phyloP scores from a whole-genome alignment of 1,140 invertebrate species.

The Bombus ignitus region DNA sequence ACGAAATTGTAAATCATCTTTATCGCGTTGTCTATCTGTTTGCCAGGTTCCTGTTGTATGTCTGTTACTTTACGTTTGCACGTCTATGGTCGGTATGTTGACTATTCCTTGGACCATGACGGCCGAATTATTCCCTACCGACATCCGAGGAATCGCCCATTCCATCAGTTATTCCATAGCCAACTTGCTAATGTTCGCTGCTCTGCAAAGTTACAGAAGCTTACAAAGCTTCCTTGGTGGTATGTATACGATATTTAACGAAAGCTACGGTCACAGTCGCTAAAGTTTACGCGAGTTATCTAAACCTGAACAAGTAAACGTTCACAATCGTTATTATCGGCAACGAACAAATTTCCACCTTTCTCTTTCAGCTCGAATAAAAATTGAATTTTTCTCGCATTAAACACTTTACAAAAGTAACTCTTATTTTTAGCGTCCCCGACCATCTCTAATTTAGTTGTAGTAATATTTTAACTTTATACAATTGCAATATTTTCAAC shows the following conservation, averaged over 20 bases:
- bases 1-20: background rate
- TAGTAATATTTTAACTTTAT: too few species aligned
- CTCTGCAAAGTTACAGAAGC: constrained; percentile 82
- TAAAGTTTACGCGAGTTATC: background rate
- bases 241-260: constrained; percentile 15
- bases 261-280: background rate
- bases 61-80: constrained; percentile 83
- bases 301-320: too few species aligned
- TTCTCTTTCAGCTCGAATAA: too few species aligned
- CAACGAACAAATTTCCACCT: too few species aligned
- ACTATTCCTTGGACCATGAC: constrained; percentile 86
- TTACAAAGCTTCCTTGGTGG: constrained; percentile 81
- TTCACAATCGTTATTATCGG: too few species aligned
- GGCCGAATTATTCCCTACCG: constrained; percentile 85
- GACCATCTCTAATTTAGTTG: too few species aligned
- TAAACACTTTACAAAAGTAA: too few species aligned
- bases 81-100: constrained; percentile 84
- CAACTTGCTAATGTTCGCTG: constrained; percentile 83
- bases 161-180: constrained; percentile 83
- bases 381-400: too few species aligned
- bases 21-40: background rate
- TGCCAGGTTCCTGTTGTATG: constrained; percentile 79
- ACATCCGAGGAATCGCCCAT: constrained; percentile 84
- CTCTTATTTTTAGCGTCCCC: too few species aligned
- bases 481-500: too few species aligned